Evolutionary conservation across 2,797 vertebrate species (phyloP), one percentile per base, ranked within the genome.

Genomic region (Cottoperca gobio): DNA sequence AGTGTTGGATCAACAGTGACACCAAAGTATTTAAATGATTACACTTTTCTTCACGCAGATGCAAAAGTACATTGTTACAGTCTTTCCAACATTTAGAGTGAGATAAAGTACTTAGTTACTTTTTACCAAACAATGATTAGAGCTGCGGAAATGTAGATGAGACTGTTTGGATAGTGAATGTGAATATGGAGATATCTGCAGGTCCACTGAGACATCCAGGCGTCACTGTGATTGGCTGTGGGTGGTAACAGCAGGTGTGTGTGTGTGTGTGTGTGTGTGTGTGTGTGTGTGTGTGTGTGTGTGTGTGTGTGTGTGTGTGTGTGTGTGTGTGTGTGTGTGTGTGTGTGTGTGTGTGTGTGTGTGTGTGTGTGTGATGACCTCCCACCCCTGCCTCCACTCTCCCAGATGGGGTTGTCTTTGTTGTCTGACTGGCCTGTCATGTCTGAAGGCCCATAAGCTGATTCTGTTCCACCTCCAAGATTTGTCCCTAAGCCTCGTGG

Each of bases 341-440:
- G 53, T 55, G 53, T 35, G 53, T 57, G 33, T 57, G 54, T 37
- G 73, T 74, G 59, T 53, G 70, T 68, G 55, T 67, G 73, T 73
- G 50, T 73, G 55, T 62, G 73, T 74, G 70, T 26, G 62, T 63
- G 62, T 70, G 52, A 13, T 91, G 90, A 92, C 89, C 91, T 88
- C 86, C 70, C 59, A 89, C 79, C 87, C 73, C 70, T 23, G 26
- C 33, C 64, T 82, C 63, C 53, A 3, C 54, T 59, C 67, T 64
- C 62, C 87, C 90, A 92, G 89, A 90, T 91, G 91, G 87, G 87
- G 37, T 46, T 42, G 79, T 90, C 87, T 89, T 91, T 92, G 89
- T 92, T 85, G 77, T 85, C 84, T 84, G 76, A 52, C 78, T 58
- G 76, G 57, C 55, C 65, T 73, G 81, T 81, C 78, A 64, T 73